Conservation (phyloP, 2,888 invertebrate species). For the Rhorus exstirpatorius region DNA sequence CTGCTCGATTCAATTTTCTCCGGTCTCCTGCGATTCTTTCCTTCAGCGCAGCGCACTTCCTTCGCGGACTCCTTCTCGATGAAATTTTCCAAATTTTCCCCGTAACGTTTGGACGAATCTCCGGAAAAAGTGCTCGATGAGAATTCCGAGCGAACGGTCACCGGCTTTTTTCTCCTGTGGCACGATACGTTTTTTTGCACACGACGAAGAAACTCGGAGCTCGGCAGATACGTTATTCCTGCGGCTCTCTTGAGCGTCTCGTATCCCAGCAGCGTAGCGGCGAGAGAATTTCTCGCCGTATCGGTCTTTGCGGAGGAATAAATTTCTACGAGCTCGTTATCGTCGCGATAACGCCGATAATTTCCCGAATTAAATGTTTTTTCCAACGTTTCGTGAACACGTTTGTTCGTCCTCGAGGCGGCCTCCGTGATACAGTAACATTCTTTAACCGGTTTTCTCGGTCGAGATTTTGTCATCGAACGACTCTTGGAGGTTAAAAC, state of each 20-base stretch:
- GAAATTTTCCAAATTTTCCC: too few species aligned
- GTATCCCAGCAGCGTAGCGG: constrained; percentile 68
- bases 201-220: constrained; percentile 79
- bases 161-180: constrained; percentile 32
- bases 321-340: constrained; percentile 51
- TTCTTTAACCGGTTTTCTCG: constrained; percentile 77
- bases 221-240: constrained; percentile 79
- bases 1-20: neutral
- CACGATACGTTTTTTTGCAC: constrained; percentile 73
- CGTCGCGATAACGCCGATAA: too few species aligned
- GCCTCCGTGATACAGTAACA: constrained; percentile 78
- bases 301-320: constrained; percentile 18
- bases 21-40: neutral
- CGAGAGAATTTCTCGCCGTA: neutral
- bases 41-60: too few species aligned
- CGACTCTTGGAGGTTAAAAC: constrained; percentile 76
- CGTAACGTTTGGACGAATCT: too few species aligned
- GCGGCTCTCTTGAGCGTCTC: constrained; percentile 77
- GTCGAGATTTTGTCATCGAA: constrained; percentile 37
- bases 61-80: neutral
- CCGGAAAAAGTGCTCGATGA: constrained; percentile 10
- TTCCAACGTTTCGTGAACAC: constrained; percentile 60
- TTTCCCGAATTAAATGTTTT: constrained; percentile 67
- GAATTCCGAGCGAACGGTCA: neutral
- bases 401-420: constrained; percentile 56